These are phyloP conservation scores for Anagyrus pseudococci DNA, from an alignment of 2,888 invertebrate genomes.

Conservation along the genomic window DNA sequence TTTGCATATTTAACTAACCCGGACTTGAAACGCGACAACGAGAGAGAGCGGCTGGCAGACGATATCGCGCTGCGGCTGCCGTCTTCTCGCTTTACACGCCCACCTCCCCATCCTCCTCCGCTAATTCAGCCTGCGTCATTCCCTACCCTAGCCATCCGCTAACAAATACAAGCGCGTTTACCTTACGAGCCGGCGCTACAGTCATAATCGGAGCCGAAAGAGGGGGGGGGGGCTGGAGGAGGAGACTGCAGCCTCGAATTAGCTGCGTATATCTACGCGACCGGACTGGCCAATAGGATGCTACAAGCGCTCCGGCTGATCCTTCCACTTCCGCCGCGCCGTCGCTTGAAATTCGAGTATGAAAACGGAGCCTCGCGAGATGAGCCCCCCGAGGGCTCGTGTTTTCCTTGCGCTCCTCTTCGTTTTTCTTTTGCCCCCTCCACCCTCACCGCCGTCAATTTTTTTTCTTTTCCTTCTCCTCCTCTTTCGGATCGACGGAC, in stretches of 20 bases:
- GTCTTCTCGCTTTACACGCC: constrained; percentile 7
- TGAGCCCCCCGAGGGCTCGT: not conserved
- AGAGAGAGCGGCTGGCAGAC: not conserved
- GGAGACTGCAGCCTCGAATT: too few species aligned
- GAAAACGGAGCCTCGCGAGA: constrained; percentile 3
- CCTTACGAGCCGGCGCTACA: too few species aligned
- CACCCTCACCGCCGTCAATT: too few species aligned
- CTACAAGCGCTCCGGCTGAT: too few species aligned
- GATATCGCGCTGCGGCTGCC: not conserved
- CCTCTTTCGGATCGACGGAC: not conserved
- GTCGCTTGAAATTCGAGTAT: constrained; percentile 11
- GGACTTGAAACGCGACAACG: not conserved
- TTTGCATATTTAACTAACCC: constrained; percentile 58
- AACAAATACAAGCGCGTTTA: too few species aligned
- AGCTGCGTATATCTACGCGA: too few species aligned
- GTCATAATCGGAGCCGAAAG: too few species aligned
- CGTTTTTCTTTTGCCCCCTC: too few species aligned
- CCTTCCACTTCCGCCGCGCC: not conserved
- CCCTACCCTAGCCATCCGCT: too few species aligned
- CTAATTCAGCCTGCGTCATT: not conserved
- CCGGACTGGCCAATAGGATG: too few species aligned
- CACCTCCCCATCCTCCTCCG: not conserved
- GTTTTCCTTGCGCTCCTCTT: too few species aligned
- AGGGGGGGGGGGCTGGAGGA: too few species aligned
- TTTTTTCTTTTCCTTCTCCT: not conserved